Conservation (phyloP, 2,113 vertebrate genomes). For the Datnioides undecimradiatus region DNA sequence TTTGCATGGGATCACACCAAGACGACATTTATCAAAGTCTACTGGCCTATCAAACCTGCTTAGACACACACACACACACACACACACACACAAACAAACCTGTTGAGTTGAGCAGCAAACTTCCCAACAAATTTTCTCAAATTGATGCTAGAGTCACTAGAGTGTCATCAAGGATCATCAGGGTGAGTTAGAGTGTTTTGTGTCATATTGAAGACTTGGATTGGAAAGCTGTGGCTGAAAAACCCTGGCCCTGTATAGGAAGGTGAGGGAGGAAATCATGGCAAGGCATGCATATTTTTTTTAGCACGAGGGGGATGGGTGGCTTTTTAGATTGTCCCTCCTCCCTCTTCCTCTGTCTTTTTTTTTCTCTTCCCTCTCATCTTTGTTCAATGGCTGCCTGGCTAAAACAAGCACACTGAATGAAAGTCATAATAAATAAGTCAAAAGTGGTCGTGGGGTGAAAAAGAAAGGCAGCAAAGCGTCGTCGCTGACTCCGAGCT, state of each 20-base stretch:
- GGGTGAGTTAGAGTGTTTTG: not conserved
- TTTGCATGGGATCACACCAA: not conserved
- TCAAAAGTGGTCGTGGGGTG: slow-evolving; percentile 31
- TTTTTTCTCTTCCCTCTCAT: slow-evolving; percentile 71
- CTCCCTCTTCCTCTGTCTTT: slow-evolving; percentile 78
- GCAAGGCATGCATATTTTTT: slow-evolving; percentile 61
- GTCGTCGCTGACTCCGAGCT: not conserved
- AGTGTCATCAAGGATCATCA: not conserved
- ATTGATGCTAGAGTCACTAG: not conserved
- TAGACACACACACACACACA: slow-evolving; percentile 35
- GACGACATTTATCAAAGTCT: slow-evolving; percentile 13
- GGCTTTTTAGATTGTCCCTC: slow-evolving; percentile 73
- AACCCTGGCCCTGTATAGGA: slow-evolving; percentile 46
- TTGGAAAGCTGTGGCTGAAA: slow-evolving; percentile 22
- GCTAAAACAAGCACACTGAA: slow-evolving; percentile 51
- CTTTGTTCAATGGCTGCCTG: slow-evolving; percentile 75
- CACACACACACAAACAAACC: slow-evolving; percentile 45
- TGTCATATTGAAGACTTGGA: not conserved
- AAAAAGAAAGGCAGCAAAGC: not conserved
- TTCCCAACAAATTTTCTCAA: slow-evolving; percentile 1
- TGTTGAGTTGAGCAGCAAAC: slow-evolving; percentile 63
- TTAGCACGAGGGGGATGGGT: slow-evolving; percentile 70
- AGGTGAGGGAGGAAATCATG: slow-evolving; percentile 78
- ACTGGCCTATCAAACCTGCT: not conserved
- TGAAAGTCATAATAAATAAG: slow-evolving; percentile 50